Percentiles rank a stretch among this genome's conserved stretches.
These are phyloP conservation scores for Ictalurus furcatus DNA, from an alignment of 2,113 vertebrate species.

Conservation along the genomic window DNA sequence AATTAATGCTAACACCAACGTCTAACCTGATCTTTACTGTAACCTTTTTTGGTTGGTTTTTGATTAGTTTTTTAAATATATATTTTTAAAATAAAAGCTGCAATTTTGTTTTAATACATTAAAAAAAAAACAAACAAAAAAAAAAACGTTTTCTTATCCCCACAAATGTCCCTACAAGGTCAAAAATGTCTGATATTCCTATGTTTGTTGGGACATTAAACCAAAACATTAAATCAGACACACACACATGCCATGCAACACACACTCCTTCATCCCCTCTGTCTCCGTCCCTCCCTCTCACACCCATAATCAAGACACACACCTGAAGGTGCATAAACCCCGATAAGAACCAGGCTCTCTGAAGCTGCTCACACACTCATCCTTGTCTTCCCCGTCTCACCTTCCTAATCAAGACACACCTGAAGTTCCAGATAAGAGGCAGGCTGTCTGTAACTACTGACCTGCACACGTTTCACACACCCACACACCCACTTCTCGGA, in stretches of 20 bases:
- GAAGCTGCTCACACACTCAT: not conserved
- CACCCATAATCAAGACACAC: constrained; percentile 24
- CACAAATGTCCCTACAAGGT: too few relatives aligned
- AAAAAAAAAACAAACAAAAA: too few relatives aligned
- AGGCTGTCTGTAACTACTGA: constrained; percentile 6
- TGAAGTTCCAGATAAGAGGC: constrained; percentile 25
- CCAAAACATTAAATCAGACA: not conserved
- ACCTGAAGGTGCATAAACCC: constrained; percentile 16
- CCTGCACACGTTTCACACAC: constrained; percentile 9
- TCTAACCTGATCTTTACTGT: too few relatives aligned
- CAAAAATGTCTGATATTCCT: too few relatives aligned
- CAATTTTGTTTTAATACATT: too few relatives aligned
- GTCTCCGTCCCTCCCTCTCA: constrained; percentile 5
- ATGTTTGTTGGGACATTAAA: not conserved
- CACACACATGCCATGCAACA: not conserved
- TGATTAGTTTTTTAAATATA: too few relatives aligned
- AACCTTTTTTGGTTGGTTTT: too few relatives aligned
- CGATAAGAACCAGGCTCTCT: not conserved
- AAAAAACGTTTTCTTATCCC: too few relatives aligned
- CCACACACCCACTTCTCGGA: constrained; percentile 43
- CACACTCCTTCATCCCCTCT: not conserved
- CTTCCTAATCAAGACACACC: constrained; percentile 24
- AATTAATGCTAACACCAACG: not conserved
- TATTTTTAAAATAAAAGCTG: too few relatives aligned
- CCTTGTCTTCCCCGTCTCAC: constrained; percentile 1